Conservation (phyloP, 2,888 invertebrate species). For the Drosophila putrida region DNA sequence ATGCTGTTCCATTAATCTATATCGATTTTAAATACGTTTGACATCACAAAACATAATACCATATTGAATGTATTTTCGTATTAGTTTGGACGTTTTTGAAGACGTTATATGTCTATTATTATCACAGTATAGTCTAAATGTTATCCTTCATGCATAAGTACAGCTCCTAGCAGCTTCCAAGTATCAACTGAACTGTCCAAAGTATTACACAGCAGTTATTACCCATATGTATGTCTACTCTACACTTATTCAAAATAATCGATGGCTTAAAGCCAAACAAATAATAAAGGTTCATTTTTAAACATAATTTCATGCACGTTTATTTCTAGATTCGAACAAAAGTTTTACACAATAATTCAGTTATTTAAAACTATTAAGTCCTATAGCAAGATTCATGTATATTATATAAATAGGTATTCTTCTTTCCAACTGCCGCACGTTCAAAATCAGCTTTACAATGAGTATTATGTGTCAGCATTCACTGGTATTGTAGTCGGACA, state of each 20-base stretch:
- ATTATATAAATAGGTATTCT: constrained; percentile 47
- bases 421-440: constrained; percentile 55
- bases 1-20: constrained; percentile 84
- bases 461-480: constrained; percentile 82
- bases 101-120: constrained; percentile 53
- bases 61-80: too few species aligned
- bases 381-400: constrained; percentile 51
- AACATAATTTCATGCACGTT: constrained; percentile 20
- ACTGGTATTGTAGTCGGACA: constrained; percentile 77
- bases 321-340: constrained; percentile 40
- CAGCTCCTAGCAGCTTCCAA: constrained; percentile 38
- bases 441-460: constrained; percentile 67
- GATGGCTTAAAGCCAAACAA: constrained; percentile 59
- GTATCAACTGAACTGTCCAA: constrained; percentile 25
- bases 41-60: constrained; percentile 5
- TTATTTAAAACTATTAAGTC: constrained; percentile 40
- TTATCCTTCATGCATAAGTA: constrained; percentile 44
- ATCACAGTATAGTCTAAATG: constrained; percentile 53
- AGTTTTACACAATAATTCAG: constrained; percentile 32
- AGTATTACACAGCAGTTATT: neutral
- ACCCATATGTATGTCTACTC: constrained; percentile 12
- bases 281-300: constrained; percentile 13
- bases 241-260: constrained; percentile 66
- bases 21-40: neutral
- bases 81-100: constrained; percentile 1